These are phyloP conservation scores for Halcyon smyrnensis DNA, from an alignment of 2,797 vertebrate species.

Conservation along the genomic window DNA sequence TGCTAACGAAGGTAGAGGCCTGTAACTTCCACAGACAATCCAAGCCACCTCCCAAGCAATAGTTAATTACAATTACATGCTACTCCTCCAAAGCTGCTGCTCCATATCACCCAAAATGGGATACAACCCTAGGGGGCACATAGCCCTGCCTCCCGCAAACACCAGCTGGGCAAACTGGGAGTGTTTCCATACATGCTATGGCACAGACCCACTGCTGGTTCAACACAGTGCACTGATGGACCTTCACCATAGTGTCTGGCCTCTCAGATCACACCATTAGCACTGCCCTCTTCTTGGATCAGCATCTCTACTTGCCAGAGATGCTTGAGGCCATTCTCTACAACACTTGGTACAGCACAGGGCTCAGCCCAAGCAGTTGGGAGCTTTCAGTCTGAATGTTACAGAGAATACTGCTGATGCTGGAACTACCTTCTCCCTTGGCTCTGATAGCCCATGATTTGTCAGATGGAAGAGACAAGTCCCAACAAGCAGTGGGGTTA, in stretches of 20 bases:
- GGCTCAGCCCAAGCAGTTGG: background rate
- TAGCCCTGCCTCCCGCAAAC: background rate
- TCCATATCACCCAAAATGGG: background rate
- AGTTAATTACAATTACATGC: background rate
- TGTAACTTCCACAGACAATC: background rate
- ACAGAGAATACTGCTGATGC: background rate
- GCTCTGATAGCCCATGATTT: background rate
- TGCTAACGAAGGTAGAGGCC: background rate
- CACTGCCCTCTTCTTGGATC: background rate
- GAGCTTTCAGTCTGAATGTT: background rate
- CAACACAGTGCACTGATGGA: background rate
- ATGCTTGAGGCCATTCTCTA: background rate
- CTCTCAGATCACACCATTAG: background rate
- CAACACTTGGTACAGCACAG: background rate
- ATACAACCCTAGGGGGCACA: accelerated
- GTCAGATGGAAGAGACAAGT: background rate
- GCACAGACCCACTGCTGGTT: background rate
- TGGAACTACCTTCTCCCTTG: background rate
- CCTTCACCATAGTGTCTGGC: background rate
- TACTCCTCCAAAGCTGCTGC: background rate
- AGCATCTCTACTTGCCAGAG: background rate
- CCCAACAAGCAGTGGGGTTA: background rate
- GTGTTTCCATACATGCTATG: accelerated
- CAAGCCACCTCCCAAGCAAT: background rate
- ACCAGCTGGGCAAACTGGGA: background rate